Evolutionary conservation across 2,113 vertebrate species (phyloP), one percentile per base, ranked within the genome.

Genomic region (Podarcis raffonei): DNA sequence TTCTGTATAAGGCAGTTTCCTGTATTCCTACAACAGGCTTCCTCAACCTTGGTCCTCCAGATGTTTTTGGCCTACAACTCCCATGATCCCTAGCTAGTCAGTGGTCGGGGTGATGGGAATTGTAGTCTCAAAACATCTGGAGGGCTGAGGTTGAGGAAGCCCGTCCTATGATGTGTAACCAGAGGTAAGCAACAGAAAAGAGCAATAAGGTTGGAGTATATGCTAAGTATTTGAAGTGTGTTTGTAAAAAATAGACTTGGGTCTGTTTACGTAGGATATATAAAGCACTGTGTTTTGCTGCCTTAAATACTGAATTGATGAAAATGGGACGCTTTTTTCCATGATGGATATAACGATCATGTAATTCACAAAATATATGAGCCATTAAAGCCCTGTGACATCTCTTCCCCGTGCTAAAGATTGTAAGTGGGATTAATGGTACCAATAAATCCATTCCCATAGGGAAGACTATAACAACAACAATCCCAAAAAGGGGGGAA

Each of bases 321-420:
- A 89, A 95, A 96, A 93, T 11, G 69, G 39, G 59, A 3, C 37
- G 65, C 27, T 27, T 94, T 94, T 94, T 89, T 86, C 94, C 91
- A 91, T 87, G 75, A 85, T 88, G 80, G 78, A 88, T 92, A 25
- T 94, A 93, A 94, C 86, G 92, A 88, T 92, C 0, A 0, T 82
- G 65, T 94, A 95, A 94, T 96, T 95, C 85, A 92, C 91, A 89
- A 92, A 94, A 95, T 94, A 93, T 88, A 94, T 77, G 92, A 93
- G 91, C 87, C 89, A 87, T 92, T 95, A 94, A 94, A 96, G 83
- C 39, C 1, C 83, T 1, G 66, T 94, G 92, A 89, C 90, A 92
- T 87, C 93, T 95, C 89, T 90, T 96, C 92, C 87, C 71, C 59
- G 1, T 93, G 93, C 94, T 96, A 93, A 93, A 93, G 94, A 93